Evolutionary conservation across 1,140 invertebrate species (phyloP).

Genomic region (Aphelenchoides avenae): DNA sequence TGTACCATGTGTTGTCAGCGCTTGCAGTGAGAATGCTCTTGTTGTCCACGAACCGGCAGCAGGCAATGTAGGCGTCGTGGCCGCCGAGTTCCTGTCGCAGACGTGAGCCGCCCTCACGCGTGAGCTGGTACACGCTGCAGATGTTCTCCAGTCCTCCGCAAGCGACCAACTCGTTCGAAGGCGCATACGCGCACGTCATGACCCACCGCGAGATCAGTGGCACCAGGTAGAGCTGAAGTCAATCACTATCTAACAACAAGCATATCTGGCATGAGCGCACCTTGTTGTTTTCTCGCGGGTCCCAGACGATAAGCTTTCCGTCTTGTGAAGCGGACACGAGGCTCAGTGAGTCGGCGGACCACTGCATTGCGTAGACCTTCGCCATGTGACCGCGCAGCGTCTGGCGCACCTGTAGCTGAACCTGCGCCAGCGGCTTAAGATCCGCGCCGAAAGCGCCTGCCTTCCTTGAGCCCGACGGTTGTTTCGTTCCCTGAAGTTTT

Average conservation of each 20-base stretch:
- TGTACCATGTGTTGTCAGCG: conserved; percentile 90
- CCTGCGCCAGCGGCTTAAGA: conserved; percentile 88
- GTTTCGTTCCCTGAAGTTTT: too few relatives aligned
- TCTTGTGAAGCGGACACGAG: conserved; percentile 86
- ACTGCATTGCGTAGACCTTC: conserved; percentile 98
- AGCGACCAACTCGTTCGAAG: conserved; percentile 88
- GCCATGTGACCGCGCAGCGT: conserved; percentile 91
- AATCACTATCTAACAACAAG: conserved; percentile 12
- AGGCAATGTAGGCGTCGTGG: conserved; percentile 92
- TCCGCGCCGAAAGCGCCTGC: too few relatives aligned
- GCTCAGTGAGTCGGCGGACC: conserved; percentile 91
- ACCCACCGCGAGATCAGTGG: conserved; percentile 94
- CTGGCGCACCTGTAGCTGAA: conserved; percentile 90
- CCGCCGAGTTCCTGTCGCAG: conserved; percentile 90
- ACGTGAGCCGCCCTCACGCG: conserved; percentile 88
- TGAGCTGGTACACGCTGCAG: conserved; percentile 91
- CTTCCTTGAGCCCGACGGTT: too few relatives aligned
- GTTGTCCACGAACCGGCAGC: conserved; percentile 94
- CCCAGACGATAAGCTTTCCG: conserved; percentile 96
- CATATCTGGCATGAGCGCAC: conserved; percentile 1
- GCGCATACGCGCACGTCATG: conserved; percentile 97
- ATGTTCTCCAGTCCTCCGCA: conserved; percentile 97
- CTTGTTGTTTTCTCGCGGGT: conserved; percentile 95
- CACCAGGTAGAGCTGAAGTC: conserved; percentile 76
- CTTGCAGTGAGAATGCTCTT: conserved; percentile 96